Evolutionary conservation across 1,140 invertebrate species (phyloP), one percentile per base, ranked within the genome.

Genomic region (Drosophila sulfurigaster): DNA sequence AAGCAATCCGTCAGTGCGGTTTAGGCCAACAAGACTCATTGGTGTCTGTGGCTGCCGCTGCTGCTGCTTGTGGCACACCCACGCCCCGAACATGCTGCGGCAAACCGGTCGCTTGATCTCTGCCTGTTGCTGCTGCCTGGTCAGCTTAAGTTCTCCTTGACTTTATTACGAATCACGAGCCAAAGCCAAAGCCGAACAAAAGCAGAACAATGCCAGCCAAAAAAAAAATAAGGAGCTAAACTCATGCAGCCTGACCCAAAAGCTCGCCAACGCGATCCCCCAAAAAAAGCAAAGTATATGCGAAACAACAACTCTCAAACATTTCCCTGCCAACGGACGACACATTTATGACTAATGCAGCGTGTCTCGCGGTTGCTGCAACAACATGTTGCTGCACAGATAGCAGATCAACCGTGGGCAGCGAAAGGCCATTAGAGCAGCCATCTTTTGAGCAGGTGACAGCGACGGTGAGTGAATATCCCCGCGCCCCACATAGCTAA

Each of bases 1-100:
- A 88, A 89, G 81, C 85, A 88, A 88, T 88, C 85, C 83, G 83
- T 88, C 83, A 88, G 80, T 75, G 83, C 38, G 80, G 83, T 82
- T 88, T 82, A 35, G 77, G 69, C 85, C 87, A 87, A 87, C 77
- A 83, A 88, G 83, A 82, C 70, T 79, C 63, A 35, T 35, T 63
- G 64, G 32, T 57, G 49, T 10, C 73, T 51, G 35, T 46, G 45
- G 45, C 45, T 59, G 82, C 58, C n/a, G 60, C 57, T 65, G 66
- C 16, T 59, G 63, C 43, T 52, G 75, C 54, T 58, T 66, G 63
- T 62, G 65, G 73, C 49, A 70, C 66, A 54, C 56, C 59, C 64
- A 78, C 69, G 70, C 68, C 56, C 43, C 52, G 62, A 25, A 32
- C 52, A 51, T 58, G 58, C 59, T 73, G 38, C 56, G 32, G 28